A percentile compares a stretch with the other conserved stretches of the same genome.
Conservation (phyloP, 1,140 invertebrate genomes). For the Platyscapa corneri region DNA sequence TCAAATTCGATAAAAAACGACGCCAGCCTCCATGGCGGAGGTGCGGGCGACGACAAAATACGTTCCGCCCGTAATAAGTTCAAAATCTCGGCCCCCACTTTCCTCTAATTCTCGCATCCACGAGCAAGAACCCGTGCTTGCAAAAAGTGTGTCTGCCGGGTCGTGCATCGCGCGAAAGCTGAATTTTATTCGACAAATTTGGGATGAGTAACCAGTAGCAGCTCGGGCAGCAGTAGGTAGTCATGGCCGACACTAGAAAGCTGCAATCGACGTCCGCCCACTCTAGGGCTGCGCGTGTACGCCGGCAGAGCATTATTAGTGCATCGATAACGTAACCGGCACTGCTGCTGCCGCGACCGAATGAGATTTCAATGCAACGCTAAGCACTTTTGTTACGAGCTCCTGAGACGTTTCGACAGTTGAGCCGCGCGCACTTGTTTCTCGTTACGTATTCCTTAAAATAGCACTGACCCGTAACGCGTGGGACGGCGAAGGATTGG, state of each 20-base stretch:
- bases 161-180: neutral
- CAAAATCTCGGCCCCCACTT: neutral
- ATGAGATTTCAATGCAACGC: neutral
- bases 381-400: no score
- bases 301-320: conserved; percentile 3
- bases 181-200: neutral
- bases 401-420: neutral
- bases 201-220: neutral
- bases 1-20: neutral
- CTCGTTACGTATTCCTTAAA: neutral
- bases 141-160: neutral
- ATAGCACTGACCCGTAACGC: neutral
- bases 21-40: neutral
- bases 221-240: no score
- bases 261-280: neutral
- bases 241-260: neutral
- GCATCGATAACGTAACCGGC: neutral
- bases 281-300: no score
- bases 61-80: neutral
- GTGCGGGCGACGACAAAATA: neutral
- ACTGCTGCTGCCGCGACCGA: neutral
- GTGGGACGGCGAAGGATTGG: neutral
- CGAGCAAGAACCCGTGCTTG: neutral
- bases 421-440: neutral
- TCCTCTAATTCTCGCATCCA: neutral